These are phyloP conservation scores for Drosophila mettleri DNA, from an alignment of 2,888 invertebrate genomes.

Conservation along the genomic window DNA sequence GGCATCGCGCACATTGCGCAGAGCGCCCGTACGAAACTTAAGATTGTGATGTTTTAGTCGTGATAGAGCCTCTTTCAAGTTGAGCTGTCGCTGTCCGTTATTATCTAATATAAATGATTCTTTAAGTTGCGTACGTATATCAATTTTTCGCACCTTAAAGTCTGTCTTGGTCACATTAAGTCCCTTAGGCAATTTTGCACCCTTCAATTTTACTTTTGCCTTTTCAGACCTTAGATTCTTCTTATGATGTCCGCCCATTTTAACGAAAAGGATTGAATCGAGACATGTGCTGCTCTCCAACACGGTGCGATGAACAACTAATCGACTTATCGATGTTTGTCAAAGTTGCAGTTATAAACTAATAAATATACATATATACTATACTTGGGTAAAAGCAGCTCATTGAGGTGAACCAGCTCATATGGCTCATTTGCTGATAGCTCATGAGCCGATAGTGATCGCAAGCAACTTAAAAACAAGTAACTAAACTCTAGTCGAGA, in stretches of 20 bases:
- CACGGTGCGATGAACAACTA: background rate
- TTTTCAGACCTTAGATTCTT: conserved; percentile 93
- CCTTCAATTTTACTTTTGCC: conserved; percentile 94
- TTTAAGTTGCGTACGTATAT: conserved; percentile 90
- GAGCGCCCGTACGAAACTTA: conserved; percentile 82
- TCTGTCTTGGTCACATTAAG: conserved; percentile 95
- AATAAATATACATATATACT: too few species aligned
- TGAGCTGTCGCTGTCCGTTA: conserved; percentile 61
- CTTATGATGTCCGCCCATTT: conserved; percentile 87
- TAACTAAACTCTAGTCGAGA: too few species aligned
- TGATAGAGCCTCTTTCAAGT: conserved; percentile 83
- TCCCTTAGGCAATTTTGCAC: conserved; percentile 93
- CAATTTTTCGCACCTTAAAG: conserved; percentile 95
- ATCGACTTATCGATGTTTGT: conserved; percentile 17
- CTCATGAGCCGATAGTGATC: too few species aligned
- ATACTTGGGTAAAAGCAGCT: too few species aligned
- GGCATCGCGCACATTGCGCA: conserved; percentile 80
- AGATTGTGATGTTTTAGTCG: conserved; percentile 86
- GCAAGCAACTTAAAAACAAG: too few species aligned
- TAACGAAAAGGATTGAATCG: conserved; percentile 4
- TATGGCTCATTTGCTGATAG: too few species aligned
- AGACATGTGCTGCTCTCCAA: conserved; percentile 36
- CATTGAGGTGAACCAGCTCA: too few species aligned
- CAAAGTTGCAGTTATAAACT: background rate
- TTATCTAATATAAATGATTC: conserved; percentile 31